Percentiles rank a stretch among this genome's conserved stretches.
Evolutionary conservation across 2,797 vertebrate genomes (phyloP).

Genomic region (Merluccius polli): DNA sequence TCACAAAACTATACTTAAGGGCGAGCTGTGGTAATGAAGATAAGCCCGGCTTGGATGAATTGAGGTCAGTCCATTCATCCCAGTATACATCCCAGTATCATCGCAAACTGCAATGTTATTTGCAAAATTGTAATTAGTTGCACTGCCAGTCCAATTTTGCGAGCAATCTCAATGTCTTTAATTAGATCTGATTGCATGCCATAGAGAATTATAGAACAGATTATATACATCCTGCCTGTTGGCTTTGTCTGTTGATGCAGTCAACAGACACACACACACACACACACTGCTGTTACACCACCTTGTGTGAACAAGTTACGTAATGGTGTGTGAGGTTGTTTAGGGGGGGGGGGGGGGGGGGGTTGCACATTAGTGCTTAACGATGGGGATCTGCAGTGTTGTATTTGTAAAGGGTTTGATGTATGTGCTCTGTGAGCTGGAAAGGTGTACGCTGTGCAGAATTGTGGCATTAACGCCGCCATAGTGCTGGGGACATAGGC

Average conservation of each 20-base stretch:
- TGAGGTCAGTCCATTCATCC: background rate
- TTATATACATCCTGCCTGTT: constrained; percentile 20
- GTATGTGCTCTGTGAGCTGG: no score
- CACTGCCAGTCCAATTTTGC: constrained; percentile 32
- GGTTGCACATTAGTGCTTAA: no score
- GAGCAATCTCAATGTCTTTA: constrained; percentile 44
- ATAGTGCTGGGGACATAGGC: no score
- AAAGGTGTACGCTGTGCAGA: no score
- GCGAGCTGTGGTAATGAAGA: constrained; percentile 21
- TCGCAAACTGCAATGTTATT: constrained; percentile 26
- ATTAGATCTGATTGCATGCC: constrained; percentile 48
- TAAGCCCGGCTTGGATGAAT: constrained; percentile 17
- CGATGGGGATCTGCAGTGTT: no score
- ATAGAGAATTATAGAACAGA: constrained; percentile 43
- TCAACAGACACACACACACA: background rate
- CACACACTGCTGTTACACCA: no score
- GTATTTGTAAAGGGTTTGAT: no score
- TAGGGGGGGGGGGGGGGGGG: no score
- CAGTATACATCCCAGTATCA: constrained; percentile 19
- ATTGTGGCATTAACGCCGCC: no score
- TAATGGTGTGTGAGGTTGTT: no score
- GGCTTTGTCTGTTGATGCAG: background rate
- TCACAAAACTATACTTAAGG: constrained; percentile 19
- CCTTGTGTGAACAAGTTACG: no score
- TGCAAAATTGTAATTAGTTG: constrained; percentile 33